Base-by-base conservation (phyloP, 2,888 invertebrate genomes). In the Papilio gigon region DNA sequence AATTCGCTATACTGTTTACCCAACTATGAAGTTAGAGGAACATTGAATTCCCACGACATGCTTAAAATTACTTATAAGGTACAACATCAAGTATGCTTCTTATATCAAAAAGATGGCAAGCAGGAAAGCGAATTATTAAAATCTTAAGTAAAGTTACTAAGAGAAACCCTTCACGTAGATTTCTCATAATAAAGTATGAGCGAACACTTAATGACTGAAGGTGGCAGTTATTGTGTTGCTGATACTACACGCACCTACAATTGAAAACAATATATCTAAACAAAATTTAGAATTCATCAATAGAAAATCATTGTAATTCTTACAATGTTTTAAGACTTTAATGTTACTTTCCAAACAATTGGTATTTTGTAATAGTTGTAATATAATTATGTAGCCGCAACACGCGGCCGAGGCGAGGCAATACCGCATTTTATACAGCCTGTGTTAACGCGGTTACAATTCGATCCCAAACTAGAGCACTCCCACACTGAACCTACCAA, bases 1-100 rank as follows among this genome's bases (percentile, higher is more conserved):
- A 72, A 72, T 71, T 71, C 60, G 69, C 60, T 72, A 71, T 71
- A 68, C 71, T 73, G 68, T 75, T 76, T 75, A 71, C 73, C 71
- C 68, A 73, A 75, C 74, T 67, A 59, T 59, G 69, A 70, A 72
- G 73, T 71, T 70, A 70, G 42, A 47, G 47, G 67, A 60, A 74
- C 64, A 72, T 70, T 67, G 71, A 68, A 71, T 73, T 69, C 65
- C 68, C 72, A 68, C 71, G 65, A 70, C 71, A 53, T 33, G 27
- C 37, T 62, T 42, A 33, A 22, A 50, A 12, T n/a, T 50, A n/a
- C 30, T 53, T n/a, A 53, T 27, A 56, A 9, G 1, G 27, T 17
- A 56, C 53, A 8, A 8, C 6, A 27, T 5, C 6, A n/a, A 3
- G 1, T 14, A 9, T 3, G 1, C 17, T 22, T 22, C 22, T 47